Evolutionary conservation across 2,888 invertebrate species (phyloP).

Genomic region (Biston stratarius): DNA sequence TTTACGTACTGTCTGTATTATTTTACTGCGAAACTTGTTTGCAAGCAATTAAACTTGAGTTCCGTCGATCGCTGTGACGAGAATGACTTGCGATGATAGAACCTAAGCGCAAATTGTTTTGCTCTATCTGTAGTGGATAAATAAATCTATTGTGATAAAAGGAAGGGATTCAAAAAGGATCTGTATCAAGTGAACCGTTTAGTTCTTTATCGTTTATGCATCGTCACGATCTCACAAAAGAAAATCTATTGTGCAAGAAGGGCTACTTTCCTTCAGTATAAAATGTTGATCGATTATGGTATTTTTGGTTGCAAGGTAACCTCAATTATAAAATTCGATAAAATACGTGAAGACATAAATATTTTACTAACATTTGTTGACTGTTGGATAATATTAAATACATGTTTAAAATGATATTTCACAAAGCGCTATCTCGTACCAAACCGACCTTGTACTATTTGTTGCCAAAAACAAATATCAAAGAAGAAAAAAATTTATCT

Average conservation of each 20-base stretch:
- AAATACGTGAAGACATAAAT: background rate
- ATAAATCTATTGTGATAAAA: slow-evolving; percentile 34
- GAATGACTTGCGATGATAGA: slow-evolving; percentile 41
- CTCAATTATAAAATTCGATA: background rate
- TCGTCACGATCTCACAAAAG: slow-evolving; percentile 33
- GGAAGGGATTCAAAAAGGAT: slow-evolving; percentile 30
- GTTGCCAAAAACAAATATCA: no score
- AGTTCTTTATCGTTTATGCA: slow-evolving; percentile 32
- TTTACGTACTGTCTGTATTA: slow-evolving; percentile 44
- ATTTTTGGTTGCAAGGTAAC: background rate
- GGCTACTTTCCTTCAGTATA: slow-evolving; percentile 17
- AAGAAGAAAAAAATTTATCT: no score
- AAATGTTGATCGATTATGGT: background rate
- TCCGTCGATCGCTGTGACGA: slow-evolving; percentile 37
- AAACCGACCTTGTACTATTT: no score
- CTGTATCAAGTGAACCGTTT: slow-evolving; percentile 37
- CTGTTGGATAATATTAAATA: no score
- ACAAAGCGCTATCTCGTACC: no score
- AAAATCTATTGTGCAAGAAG: slow-evolving; percentile 20
- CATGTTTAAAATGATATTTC: no score
- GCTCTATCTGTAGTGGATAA: slow-evolving; percentile 37
- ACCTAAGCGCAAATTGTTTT: slow-evolving; percentile 40
- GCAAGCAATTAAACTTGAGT: slow-evolving; percentile 63
- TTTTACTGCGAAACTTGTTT: slow-evolving; percentile 58
- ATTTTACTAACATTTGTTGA: no score